Evolutionary conservation across 2,888 invertebrate species (phyloP), one percentile per base, ranked within the genome.

Genomic region (Eupithecia subfuscata): DNA sequence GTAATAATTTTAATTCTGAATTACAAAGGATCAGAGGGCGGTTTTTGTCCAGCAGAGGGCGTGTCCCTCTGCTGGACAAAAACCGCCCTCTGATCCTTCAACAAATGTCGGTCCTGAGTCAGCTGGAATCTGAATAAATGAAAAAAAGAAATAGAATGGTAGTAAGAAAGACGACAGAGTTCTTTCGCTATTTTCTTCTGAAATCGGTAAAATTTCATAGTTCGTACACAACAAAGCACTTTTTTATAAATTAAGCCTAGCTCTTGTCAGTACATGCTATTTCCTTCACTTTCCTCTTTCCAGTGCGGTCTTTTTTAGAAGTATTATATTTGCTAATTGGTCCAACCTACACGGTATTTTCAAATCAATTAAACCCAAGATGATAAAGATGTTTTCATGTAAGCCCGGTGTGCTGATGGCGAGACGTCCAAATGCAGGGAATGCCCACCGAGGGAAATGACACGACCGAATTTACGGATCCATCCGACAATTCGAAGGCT

Each of bases 391-490:
- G 48, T 56, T 75, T 18, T 4, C 77, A 80, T 81, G 72, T 81
- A 77, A 80, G 14, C 77, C 73, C 45, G 8, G 69, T 67, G 25
- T 48, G 11, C 75, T 79, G 79, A 82, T 80, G 82, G 81, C 81
- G 80, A 82, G 82, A 85, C 85, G 82, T 83, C 84, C 84, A 82
- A 86, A 85, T 83, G 84, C 83, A 83, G 83, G 77, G 84, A 86
- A 86, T 84, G 86, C 79, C 78, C 83, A 80, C 77, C 80, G 78
- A 80, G 83, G 88, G 88, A 89, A 91, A 88, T 89, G 88, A 88
- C 87, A 84, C 80, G 85, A 85, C 83, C 82, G 84, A 88, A 87
- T 87, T 87, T 88, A 86, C 85, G 85, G 84, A 85, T 85, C 81
- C 83, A 82, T 81, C 79, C 81, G 82, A 82, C 84, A 86, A 84